phyloP scores from a whole-genome alignment of 2,888 invertebrate species.

The Habrosyne pyritoides region DNA sequence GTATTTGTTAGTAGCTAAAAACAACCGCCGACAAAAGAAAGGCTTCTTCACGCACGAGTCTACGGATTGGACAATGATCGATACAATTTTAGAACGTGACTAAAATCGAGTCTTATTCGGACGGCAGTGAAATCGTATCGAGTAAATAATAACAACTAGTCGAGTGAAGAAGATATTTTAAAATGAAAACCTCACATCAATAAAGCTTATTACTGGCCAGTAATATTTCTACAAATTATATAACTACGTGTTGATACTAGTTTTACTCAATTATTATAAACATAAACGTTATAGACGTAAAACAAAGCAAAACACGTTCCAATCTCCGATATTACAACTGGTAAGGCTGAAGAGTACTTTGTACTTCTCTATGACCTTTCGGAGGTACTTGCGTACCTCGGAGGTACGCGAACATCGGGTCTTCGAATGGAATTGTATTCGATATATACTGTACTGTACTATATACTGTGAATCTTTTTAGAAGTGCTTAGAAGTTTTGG shows the following conservation, averaged over 20 bases:
- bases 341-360: constrained; percentile 18
- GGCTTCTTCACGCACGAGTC: constrained; percentile 45
- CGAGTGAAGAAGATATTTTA: background rate
- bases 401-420: constrained; percentile 18
- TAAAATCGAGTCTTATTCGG: constrained; percentile 37
- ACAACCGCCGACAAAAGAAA: constrained; percentile 31
- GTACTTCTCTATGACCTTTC: constrained; percentile 42
- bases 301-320: constrained; percentile 19
- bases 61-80: constrained; percentile 32
- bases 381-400: constrained; percentile 24
- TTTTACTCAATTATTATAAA: constrained; percentile 8
- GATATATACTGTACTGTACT: constrained; percentile 15
- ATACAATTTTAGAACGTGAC: constrained; percentile 42
- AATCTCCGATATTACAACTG: constrained; percentile 19
- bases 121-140: constrained; percentile 29
- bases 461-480: constrained; percentile 23
- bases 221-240: constrained; percentile 5
- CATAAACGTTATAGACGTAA: background rate
- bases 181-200: constrained; percentile 12
- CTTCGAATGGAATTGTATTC: constrained; percentile 20
- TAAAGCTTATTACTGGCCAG: constrained; percentile 11
- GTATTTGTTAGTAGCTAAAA: constrained; percentile 15
- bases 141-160: constrained; percentile 2
- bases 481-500: constrained; percentile 9
- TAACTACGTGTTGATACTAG: constrained; percentile 5